Percentiles rank a stretch among this genome's conserved stretches.
These are phyloP conservation scores for Equus przewalskii DNA, from an alignment of 2,113 vertebrate species.

Conservation along the genomic window DNA sequence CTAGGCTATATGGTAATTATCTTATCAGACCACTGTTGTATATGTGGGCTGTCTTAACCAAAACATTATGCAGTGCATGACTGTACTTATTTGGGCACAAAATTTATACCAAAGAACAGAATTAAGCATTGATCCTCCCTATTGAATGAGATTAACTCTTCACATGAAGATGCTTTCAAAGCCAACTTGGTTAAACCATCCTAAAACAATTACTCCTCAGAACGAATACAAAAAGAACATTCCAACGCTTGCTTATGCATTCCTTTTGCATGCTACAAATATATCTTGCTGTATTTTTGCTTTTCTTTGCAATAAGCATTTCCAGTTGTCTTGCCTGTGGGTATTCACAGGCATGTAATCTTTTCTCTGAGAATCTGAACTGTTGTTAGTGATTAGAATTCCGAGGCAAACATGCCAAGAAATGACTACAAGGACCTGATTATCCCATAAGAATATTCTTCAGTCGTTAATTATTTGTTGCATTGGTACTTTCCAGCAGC, in stretches of 20 bases:
- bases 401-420: slow-evolving; percentile 52
- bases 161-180: not conserved
- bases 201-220: slow-evolving; percentile 44
- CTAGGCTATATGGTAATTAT: too few relatives aligned
- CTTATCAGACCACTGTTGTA: too few relatives aligned
- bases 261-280: not conserved
- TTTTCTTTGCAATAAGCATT: slow-evolving; percentile 13
- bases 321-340: not conserved
- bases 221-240: not conserved
- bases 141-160: slow-evolving; percentile 9
- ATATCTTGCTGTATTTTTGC: not conserved
- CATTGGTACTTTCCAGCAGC: slow-evolving; percentile 6
- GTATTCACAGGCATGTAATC: not conserved
- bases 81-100: not conserved
- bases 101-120: not conserved
- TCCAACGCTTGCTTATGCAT: not conserved
- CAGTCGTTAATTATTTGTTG: slow-evolving; percentile 24
- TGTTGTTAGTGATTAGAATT: slow-evolving; percentile 41
- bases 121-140: not conserved
- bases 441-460: slow-evolving; percentile 38
- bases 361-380: slow-evolving; percentile 43
- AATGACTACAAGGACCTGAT: slow-evolving; percentile 21
- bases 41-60: too few relatives aligned
- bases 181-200: not conserved
- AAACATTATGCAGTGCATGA: too few relatives aligned